Evolutionary conservation across 37 sponge, comb jelly and placozoan species (phyloP).

Genomic region (Crambe crambe): DNA sequence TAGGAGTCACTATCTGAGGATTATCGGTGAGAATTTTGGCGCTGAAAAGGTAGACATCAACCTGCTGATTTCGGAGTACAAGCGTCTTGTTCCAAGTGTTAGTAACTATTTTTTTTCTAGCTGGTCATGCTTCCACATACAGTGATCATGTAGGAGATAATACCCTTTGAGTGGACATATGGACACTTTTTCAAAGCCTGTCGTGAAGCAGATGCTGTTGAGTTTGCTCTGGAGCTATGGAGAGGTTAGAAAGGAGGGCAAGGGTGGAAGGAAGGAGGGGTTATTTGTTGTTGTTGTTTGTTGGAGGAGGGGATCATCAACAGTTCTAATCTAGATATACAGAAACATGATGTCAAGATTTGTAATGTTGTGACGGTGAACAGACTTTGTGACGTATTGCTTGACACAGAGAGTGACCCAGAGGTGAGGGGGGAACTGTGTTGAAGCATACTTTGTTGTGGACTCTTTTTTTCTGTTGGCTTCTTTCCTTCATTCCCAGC

Average conservation of each 20-base stretch:
- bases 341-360: conserved; percentile 12
- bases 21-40: neutral
- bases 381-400: conserved; percentile 36
- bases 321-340: conserved; percentile 24
- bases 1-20: neutral
- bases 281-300: too few species aligned
- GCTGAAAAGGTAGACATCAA: neutral
- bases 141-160: conserved; percentile 11
- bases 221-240: conserved; percentile 35
- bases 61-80: neutral
- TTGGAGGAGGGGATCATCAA: neutral
- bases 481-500: too few species aligned
- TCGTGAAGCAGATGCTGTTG: neutral
- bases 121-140: neutral
- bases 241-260: conserved; percentile 19
- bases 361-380: conserved; percentile 5
- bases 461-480: too few species aligned
- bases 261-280: neutral
- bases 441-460: too few species aligned
- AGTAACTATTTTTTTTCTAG: neutral
- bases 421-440: conserved; percentile 1
- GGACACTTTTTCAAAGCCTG: conserved; percentile 36
- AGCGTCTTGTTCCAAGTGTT: neutral
- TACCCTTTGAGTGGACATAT: conserved; percentile 71
- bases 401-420: neutral